Base-by-base conservation (phyloP, 2,113 vertebrate species). In the Struthidea cinerea region DNA sequence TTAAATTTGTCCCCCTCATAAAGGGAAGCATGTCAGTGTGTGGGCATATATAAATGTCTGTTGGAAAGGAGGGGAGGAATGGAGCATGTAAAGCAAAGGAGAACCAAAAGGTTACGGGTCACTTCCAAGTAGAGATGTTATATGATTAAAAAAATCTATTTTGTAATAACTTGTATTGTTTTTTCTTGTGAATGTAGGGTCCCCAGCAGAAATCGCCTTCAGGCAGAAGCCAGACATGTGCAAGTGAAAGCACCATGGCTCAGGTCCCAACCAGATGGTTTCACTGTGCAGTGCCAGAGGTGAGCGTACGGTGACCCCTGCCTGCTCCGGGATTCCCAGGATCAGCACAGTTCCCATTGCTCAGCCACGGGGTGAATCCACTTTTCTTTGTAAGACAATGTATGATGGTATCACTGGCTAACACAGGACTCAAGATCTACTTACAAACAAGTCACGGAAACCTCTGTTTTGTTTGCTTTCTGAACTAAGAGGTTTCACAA, bases 251-350 rank as follows among this genome's bases (percentile, higher is more conserved):
- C 17, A 41, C 20, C 11, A 11, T 73, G 80, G n/a, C 71, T 53
- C 53, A 37, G n/a, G 32, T 53, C 28, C 76, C 1, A 0, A 18
- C 24, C 67, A 86, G 59, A 16, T 61, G 49, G 15, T 68, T 86
- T 95, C 84, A 37, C 53, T 7, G 49, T 23, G 68, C 59, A 32
- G 41, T 49, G 71, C n/a, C 47, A 27, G 56, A 63, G 70, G 27
- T 3, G 21, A 68, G 65, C 0, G 0, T 70, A 6, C 0, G 0
- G 44, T 87, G 47, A 68, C 6, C 27, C 2, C 41, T 52, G 39
- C 35, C 64, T 78, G 74, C 61, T 76, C 39, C 0, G 0, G 57
- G 65, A 17, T 61, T 33, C 71, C 44, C 15, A 33, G 33, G 37
- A 23, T 37, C 30, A 63, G 35, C 35, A 9, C 4, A 33, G 57